Percentiles rank a stretch among this genome's conserved stretches.
phyloP scores from a whole-genome alignment of 2,888 invertebrate genomes.

The Cryptus viduatorius region DNA sequence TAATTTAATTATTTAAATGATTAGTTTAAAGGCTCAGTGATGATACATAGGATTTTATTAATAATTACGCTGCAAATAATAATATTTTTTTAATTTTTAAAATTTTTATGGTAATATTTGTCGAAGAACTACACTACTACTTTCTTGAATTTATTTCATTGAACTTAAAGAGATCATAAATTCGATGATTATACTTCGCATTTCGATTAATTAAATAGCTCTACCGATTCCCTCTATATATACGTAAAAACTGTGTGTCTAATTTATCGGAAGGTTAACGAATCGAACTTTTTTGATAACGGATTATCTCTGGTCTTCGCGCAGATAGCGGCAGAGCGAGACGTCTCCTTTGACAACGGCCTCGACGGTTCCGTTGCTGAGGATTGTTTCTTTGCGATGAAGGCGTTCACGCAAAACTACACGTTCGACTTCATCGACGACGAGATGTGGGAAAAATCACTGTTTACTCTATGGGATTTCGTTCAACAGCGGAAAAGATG shows the following conservation, averaged over 20 bases:
- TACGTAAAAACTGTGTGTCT: too few species aligned
- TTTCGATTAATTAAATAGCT: slow-evolving; percentile 5
- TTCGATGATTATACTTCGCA: not conserved
- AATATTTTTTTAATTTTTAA: too few species aligned
- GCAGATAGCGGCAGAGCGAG: slow-evolving; percentile 95
- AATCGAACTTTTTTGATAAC: too few species aligned
- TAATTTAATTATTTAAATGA: too few species aligned
- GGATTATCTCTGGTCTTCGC: too few species aligned
- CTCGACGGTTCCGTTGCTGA: slow-evolving; percentile 99
- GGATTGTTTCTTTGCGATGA: slow-evolving; percentile 99
- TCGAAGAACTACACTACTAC: not conserved
- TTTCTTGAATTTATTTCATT: too few species aligned
- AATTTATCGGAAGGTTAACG: too few species aligned
- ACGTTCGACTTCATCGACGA: slow-evolving; percentile 98
- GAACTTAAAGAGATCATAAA: not conserved
- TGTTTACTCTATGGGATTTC: slow-evolving; percentile 97
- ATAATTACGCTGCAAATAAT: too few species aligned
- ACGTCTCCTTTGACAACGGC: slow-evolving; percentile 98
- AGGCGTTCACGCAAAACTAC: slow-evolving; percentile 95
- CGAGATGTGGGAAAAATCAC: slow-evolving; percentile 99
- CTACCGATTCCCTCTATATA: too few species aligned
- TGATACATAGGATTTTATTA: too few species aligned
- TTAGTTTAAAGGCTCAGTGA: too few species aligned
- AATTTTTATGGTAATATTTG: too few species aligned
- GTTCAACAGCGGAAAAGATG: slow-evolving; percentile 98